Evolutionary conservation across 2,113 vertebrate genomes (phyloP).

Genomic region (Galbula dea): DNA sequence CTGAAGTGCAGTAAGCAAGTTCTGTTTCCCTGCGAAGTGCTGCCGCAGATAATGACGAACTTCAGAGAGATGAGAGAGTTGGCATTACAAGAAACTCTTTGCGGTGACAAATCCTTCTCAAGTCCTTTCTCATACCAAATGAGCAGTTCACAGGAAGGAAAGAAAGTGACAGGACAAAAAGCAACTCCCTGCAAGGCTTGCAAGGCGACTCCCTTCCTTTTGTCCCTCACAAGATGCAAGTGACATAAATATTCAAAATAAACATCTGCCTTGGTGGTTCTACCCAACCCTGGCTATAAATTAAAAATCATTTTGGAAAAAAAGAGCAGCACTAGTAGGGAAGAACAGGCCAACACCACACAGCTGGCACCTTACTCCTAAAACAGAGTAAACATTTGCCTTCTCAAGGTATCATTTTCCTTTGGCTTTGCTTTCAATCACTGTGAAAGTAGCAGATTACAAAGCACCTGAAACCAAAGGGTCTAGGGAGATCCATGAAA

Average conservation of each 20-base stretch:
- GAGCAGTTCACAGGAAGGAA: neutral
- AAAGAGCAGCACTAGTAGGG: neutral
- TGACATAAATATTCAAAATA: neutral
- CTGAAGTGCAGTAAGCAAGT: neutral
- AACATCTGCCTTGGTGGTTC: neutral
- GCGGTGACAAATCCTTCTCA: neutral
- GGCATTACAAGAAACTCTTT: neutral
- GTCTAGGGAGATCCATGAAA: neutral
- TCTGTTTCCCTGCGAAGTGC: neutral
- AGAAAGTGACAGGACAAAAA: neutral
- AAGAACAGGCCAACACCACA: neutral
- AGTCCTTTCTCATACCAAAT: neutral
- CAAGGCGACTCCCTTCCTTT: neutral
- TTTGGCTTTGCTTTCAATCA: neutral
- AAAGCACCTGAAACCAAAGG: neutral
- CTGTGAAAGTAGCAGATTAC: neutral
- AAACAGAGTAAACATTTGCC: neutral
- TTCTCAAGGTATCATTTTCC: neutral
- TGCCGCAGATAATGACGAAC: accelerated
- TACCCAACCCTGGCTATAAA: neutral
- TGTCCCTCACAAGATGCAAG: neutral
- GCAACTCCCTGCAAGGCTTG: neutral
- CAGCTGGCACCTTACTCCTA: neutral
- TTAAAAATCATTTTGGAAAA: neutral
- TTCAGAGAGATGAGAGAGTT: neutral